A percentile compares a stretch with the other conserved stretches of the same genome.
phyloP scores from a whole-genome alignment of 2,113 vertebrate species.

The Centropristis striata region DNA sequence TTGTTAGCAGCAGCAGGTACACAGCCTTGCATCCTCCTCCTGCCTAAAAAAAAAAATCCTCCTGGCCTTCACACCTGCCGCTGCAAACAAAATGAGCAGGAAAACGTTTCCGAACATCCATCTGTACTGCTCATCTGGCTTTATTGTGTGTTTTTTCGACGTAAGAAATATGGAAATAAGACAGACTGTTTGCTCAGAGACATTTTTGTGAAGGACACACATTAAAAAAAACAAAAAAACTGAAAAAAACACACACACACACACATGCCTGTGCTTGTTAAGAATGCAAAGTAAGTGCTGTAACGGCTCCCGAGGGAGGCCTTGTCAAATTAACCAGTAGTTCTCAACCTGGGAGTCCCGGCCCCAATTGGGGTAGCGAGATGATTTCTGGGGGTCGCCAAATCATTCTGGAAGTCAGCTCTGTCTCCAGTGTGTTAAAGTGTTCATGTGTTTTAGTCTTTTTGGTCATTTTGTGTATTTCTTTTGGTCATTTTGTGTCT shows the following conservation, averaged over 20 bases:
- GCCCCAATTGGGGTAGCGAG: too few species aligned
- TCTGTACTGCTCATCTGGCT: constrained; percentile 25
- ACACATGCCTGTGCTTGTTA: background rate
- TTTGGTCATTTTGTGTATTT: too few species aligned
- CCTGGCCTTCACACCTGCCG: constrained; percentile 28
- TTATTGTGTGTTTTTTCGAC: constrained; percentile 8
- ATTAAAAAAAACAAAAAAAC: background rate
- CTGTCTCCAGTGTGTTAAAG: too few species aligned
- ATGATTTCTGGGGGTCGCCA: too few species aligned
- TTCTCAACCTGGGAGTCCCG: too few species aligned
- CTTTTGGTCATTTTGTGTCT: too few species aligned
- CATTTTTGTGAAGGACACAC: constrained; percentile 9
- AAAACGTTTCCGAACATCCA: constrained; percentile 25
- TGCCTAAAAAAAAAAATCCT: constrained; percentile 36
- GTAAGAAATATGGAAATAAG: constrained; percentile 12
- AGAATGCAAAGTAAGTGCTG: constrained; percentile 52
- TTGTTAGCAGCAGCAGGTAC: background rate
- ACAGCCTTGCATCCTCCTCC: constrained; percentile 14
- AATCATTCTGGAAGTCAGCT: too few species aligned
- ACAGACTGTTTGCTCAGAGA: constrained; percentile 21
- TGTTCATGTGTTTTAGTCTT: too few species aligned
- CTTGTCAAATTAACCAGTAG: too few species aligned
- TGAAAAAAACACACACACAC: background rate
- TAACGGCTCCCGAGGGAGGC: constrained; percentile 65
- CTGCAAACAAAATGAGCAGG: constrained; percentile 11